These are phyloP conservation scores for Theristus sp. DNA, from an alignment of 2,888 invertebrate species.

Conservation along the genomic window DNA sequence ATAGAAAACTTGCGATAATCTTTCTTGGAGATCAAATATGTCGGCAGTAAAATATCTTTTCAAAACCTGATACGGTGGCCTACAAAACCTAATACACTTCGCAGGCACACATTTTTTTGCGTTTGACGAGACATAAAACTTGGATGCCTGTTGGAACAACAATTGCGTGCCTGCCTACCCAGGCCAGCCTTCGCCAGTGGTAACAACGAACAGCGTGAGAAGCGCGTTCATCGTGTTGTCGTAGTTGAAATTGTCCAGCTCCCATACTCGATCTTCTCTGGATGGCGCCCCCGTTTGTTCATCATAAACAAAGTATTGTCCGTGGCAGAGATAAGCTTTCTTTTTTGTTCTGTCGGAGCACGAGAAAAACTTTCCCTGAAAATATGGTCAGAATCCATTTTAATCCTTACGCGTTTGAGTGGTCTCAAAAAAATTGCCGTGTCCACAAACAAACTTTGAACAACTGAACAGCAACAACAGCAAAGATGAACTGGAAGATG, in stretches of 20 bases:
- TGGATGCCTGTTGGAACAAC: no score
- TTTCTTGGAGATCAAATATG: no score
- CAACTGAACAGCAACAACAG: conserved; percentile 93
- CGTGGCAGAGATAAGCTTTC: conserved; percentile 81
- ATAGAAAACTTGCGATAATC: no score
- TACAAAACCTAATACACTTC: no score
- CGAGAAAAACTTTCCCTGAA: conserved; percentile 91
- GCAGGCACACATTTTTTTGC: no score
- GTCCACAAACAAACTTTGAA: no score
- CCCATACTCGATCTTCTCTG: conserved; percentile 66
- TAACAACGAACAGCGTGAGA: conserved; percentile 95
- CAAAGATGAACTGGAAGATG: conserved; percentile 61
- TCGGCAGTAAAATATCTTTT: no score
- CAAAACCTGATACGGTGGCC: no score
- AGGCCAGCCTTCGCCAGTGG: conserved; percentile 46
- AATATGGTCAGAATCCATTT: background rate
- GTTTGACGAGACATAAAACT: no score
- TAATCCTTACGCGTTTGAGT: no score
- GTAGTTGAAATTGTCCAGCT: conserved; percentile 82
- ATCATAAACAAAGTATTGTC: conserved; percentile 61
- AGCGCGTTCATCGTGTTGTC: conserved; percentile 95
- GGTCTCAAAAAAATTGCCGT: no score
- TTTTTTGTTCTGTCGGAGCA: conserved; percentile 96
- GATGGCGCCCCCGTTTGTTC: conserved; percentile 45
- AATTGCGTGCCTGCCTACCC: background rate